Evolutionary conservation across 2,113 vertebrate species (phyloP).

Genomic region (Calyptomena viridis): DNA sequence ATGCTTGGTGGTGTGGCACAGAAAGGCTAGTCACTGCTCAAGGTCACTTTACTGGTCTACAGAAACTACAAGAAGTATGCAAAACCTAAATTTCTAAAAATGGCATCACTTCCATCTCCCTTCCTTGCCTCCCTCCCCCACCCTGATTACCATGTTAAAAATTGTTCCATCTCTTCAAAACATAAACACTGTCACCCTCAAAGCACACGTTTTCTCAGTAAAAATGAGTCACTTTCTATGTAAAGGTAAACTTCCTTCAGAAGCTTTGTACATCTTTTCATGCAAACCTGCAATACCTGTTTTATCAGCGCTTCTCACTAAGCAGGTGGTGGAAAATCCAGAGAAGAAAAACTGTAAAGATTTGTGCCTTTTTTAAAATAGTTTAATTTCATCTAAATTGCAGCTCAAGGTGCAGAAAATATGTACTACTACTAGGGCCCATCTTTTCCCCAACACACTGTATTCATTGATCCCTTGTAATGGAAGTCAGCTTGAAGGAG

Average conservation of each 20-base stretch:
- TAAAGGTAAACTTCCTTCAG: background rate
- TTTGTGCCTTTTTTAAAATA: background rate
- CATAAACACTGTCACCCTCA: background rate
- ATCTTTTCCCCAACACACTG: background rate
- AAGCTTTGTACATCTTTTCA: background rate
- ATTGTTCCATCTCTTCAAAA: background rate
- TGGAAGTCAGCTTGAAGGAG: background rate
- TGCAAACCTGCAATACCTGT: background rate
- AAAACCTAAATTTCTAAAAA: background rate
- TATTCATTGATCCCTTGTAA: background rate
- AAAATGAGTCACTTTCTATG: slow-evolving; percentile 20
- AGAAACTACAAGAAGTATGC: background rate
- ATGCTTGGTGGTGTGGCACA: background rate
- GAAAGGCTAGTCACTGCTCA: background rate
- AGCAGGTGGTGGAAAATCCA: background rate
- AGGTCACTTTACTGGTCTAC: background rate
- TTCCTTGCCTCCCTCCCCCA: accelerated
- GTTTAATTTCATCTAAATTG: background rate
- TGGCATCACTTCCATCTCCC: background rate
- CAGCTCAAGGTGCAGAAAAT: background rate
- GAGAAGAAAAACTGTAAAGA: background rate
- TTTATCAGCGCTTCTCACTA: slow-evolving; percentile 3
- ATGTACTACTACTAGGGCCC: background rate
- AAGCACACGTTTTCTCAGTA: background rate
- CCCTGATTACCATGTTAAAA: background rate